These are phyloP conservation scores for Athripsodes cinereus DNA, from an alignment of 2,888 invertebrate species.

Conservation along the genomic window DNA sequence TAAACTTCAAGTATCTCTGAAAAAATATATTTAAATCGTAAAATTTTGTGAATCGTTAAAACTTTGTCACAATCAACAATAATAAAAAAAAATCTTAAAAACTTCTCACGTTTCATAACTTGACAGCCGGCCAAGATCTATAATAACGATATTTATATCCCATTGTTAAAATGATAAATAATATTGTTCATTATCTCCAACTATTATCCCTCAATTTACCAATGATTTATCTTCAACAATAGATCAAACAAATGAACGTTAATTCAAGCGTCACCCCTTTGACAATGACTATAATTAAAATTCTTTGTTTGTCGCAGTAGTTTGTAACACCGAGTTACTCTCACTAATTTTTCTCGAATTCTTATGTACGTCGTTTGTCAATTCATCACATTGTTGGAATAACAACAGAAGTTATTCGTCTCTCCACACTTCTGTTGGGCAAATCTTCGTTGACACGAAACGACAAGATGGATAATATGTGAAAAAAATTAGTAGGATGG, in stretches of 20 bases:
- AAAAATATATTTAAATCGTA: too few relatives aligned
- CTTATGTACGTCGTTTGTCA: conserved; percentile 14
- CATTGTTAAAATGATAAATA: conserved; percentile 1
- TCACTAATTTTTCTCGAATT: conserved; percentile 2
- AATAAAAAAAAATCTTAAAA: too few relatives aligned
- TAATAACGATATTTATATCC: neutral
- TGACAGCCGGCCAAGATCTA: too few relatives aligned
- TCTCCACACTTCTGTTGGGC: conserved; percentile 1
- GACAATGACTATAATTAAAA: conserved; percentile 7
- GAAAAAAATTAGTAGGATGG: neutral
- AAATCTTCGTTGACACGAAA: conserved; percentile 9
- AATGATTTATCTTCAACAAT: conserved; percentile 3
- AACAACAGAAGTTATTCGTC: conserved; percentile 11
- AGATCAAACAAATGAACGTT: conserved; percentile 7
- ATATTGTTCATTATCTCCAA: neutral
- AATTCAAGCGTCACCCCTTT: conserved; percentile 5
- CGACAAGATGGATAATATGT: neutral
- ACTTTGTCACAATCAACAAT: too few relatives aligned
- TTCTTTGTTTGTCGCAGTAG: neutral
- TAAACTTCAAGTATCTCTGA: too few relatives aligned
- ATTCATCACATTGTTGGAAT: conserved; percentile 15
- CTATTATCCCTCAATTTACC: conserved; percentile 2
- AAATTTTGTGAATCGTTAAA: too few relatives aligned
- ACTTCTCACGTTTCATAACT: too few relatives aligned
- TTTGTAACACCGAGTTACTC: neutral